phyloP scores from a whole-genome alignment of 2,113 vertebrate species.

The Ceratotherium simum region DNA sequence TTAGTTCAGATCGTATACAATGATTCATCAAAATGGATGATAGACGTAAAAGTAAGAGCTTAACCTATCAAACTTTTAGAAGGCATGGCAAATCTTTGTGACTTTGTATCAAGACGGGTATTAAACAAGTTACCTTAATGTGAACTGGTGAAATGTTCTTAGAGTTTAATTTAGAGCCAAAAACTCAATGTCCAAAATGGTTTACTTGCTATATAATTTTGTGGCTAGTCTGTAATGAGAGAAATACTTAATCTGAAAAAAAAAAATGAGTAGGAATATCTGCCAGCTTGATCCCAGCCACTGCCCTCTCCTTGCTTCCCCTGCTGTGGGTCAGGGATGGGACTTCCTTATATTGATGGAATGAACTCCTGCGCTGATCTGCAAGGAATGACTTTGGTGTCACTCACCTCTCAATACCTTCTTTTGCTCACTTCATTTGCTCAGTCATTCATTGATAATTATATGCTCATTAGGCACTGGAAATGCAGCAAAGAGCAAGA shows the following conservation, averaged over 20 bases:
- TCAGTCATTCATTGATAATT: neutral
- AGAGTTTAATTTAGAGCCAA: neutral
- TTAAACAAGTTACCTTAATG: neutral
- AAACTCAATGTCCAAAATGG: neutral
- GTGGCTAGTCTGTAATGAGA: neutral
- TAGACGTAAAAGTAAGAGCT: neutral
- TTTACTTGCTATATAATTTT: neutral
- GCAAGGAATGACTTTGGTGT: neutral
- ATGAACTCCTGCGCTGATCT: neutral
- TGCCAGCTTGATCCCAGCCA: neutral
- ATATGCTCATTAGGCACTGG: accelerated
- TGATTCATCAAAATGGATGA: neutral
- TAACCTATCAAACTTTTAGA: neutral
- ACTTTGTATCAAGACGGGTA: neutral
- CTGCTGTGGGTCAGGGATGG: neutral
- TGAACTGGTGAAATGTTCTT: neutral
- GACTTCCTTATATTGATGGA: neutral
- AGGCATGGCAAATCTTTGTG: neutral
- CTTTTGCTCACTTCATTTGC: neutral
- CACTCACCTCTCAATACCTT: neutral
- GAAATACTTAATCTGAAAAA: neutral
- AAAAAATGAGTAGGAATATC: neutral
- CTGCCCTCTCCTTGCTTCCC: neutral
- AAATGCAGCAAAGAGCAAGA: neutral
- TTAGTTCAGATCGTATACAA: neutral